Evolutionary conservation across 2,797 vertebrate species (phyloP).

Genomic region (Margarornis squamiger): DNA sequence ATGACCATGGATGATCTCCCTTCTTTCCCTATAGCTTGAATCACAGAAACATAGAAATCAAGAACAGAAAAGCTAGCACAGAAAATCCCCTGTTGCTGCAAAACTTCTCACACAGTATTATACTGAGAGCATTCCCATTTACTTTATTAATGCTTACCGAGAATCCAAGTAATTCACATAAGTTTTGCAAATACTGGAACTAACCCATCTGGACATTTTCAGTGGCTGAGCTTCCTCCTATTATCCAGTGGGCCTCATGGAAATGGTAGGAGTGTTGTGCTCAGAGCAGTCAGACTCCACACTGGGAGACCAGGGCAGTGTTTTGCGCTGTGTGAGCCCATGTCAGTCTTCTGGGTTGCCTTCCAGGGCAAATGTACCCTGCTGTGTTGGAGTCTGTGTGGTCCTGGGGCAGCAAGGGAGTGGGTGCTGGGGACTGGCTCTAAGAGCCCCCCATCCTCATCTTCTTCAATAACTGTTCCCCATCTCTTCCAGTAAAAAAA

Average conservation of each 20-base stretch:
- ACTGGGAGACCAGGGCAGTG: neutral
- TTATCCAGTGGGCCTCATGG: neutral
- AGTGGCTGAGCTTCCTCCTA: neutral
- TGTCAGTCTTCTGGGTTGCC: neutral
- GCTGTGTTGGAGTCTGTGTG: fast-evolving
- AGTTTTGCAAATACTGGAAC: neutral
- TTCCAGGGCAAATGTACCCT: neutral
- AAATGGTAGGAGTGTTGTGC: neutral
- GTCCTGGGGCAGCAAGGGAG: neutral
- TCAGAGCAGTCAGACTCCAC: neutral
- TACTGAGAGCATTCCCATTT: neutral
- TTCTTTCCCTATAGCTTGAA: neutral
- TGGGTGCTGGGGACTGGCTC: neutral
- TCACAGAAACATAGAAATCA: neutral
- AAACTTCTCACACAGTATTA: neutral
- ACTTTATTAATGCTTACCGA: neutral
- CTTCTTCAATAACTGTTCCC: neutral
- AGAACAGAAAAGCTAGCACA: neutral
- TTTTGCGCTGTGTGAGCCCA: neutral
- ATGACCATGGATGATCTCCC: neutral
- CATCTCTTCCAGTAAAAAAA: neutral
- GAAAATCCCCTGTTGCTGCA: neutral
- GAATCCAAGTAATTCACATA: neutral
- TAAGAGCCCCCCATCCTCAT: neutral
- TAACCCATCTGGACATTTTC: neutral